These are phyloP conservation scores for Diglossa brunneiventris DNA, from an alignment of 2,113 vertebrate genomes.

Conservation along the genomic window DNA sequence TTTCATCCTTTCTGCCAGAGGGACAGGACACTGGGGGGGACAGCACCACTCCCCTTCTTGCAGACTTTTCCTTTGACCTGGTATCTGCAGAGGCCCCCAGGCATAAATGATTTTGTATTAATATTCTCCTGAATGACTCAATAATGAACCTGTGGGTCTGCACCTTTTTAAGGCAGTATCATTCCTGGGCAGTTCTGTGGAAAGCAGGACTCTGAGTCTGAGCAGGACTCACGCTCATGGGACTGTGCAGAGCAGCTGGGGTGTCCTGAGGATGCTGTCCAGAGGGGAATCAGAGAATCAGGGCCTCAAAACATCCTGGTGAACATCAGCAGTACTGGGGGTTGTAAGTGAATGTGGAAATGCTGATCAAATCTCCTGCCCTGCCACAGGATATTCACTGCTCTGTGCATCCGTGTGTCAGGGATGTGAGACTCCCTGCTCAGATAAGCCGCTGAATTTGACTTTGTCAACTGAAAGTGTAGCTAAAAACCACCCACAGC, in stretches of 20 bases:
- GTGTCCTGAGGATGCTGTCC: not conserved
- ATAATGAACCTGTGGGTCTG: not conserved
- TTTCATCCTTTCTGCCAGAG: not conserved
- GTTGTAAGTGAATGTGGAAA: not conserved
- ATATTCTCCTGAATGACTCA: not conserved
- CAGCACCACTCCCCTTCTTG: not conserved
- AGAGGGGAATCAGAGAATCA: rapidly evolving
- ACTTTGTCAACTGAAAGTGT: not conserved
- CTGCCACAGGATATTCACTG: not conserved
- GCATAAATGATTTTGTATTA: not conserved
- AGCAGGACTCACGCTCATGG: rapidly evolving
- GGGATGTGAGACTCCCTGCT: not conserved
- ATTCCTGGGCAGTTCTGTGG: not conserved
- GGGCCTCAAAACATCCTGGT: not conserved
- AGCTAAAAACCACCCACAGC: not conserved
- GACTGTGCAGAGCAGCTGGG: not conserved
- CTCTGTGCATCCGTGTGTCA: rapidly evolving
- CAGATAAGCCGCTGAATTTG: not conserved
- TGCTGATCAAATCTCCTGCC: not conserved
- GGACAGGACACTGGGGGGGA: rapidly evolving
- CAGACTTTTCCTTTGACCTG: not conserved
- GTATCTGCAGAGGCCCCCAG: not conserved
- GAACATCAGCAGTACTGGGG: not conserved
- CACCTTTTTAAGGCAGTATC: rapidly evolving
- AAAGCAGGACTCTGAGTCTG: not conserved